Evolutionary conservation across 1,140 invertebrate species (phyloP).

Genomic region (Neomicropteryx cornuta): DNA sequence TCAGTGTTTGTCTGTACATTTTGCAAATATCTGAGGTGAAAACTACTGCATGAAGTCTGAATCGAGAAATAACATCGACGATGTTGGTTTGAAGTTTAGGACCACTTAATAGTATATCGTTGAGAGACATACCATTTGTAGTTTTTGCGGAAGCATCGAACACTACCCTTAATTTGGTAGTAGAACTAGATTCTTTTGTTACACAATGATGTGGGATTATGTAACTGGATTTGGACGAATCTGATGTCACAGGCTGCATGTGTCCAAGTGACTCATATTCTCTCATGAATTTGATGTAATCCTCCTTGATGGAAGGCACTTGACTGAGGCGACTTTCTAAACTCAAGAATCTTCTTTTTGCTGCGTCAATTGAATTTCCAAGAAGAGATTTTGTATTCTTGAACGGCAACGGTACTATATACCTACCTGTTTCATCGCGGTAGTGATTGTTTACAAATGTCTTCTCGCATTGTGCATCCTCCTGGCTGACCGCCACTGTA

Average conservation of each 20-base stretch:
- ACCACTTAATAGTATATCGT: constrained; percentile 18
- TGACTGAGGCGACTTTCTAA: constrained; percentile 6
- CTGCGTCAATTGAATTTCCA: constrained; percentile 13
- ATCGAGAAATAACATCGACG: constrained; percentile 20
- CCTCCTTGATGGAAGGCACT: constrained; percentile 10
- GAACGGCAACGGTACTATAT: constrained; percentile 17
- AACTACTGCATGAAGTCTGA: constrained; percentile 21
- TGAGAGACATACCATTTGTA: constrained; percentile 14
- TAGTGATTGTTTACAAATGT: constrained; percentile 12
- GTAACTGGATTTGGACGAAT: constrained; percentile 11
- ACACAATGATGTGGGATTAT: constrained; percentile 20
- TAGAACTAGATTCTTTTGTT: constrained; percentile 10
- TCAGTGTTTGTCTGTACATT: constrained; percentile 22
- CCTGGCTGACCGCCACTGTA: constrained; percentile 11
- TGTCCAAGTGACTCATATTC: constrained; percentile 17
- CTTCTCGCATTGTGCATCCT: constrained; percentile 16
- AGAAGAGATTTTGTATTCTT: constrained; percentile 7
- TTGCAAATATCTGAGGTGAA: constrained; percentile 25
- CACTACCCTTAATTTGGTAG: constrained; percentile 18
- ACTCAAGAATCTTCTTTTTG: constrained; percentile 12
- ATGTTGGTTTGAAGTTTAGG: constrained; percentile 23
- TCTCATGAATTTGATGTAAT: constrained; percentile 20
- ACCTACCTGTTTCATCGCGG: constrained; percentile 15
- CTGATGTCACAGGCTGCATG: constrained; percentile 13
- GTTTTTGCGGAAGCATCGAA: constrained; percentile 20